These are phyloP conservation scores for Bubo blakistoni DNA, from an alignment of 2,113 vertebrate species.

Conservation along the genomic window DNA sequence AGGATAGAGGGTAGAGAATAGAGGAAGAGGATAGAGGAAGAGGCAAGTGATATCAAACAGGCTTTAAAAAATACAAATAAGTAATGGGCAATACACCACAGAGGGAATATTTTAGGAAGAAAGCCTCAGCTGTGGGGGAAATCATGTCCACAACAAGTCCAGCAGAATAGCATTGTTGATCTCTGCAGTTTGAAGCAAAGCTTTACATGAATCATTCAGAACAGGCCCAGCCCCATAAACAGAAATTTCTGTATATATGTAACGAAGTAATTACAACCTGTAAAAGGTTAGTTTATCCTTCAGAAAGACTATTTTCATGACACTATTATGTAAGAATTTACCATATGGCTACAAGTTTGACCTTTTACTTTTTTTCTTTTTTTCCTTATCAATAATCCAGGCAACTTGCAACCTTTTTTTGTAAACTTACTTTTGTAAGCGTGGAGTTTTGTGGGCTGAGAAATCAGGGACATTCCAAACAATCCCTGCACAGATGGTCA, in stretches of 20 bases:
- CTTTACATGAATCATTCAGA: neutral
- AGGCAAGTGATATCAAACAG: neutral
- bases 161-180: neutral
- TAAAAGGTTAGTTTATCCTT: neutral
- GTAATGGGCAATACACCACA: neutral
- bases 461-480: neutral
- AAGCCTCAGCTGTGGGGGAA: neutral
- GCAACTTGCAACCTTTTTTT: neutral
- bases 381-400: neutral
- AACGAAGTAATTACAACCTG: neutral
- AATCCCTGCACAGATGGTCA: slow-evolving; percentile 26
- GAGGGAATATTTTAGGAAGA: neutral
- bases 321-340: neutral
- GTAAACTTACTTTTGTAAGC: neutral
- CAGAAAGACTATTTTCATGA: neutral
- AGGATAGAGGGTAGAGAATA: too few relatives aligned
- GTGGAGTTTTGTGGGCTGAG: neutral
- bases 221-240: neutral
- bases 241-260: neutral
- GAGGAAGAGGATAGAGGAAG: too few relatives aligned
- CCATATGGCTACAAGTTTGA: neutral
- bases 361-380: neutral
- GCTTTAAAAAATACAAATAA: neutral
- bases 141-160: neutral
- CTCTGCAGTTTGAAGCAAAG: neutral